These are phyloP conservation scores for Macrosoma leucophasiata DNA, from an alignment of 2,888 invertebrate genomes.

Conservation along the genomic window DNA sequence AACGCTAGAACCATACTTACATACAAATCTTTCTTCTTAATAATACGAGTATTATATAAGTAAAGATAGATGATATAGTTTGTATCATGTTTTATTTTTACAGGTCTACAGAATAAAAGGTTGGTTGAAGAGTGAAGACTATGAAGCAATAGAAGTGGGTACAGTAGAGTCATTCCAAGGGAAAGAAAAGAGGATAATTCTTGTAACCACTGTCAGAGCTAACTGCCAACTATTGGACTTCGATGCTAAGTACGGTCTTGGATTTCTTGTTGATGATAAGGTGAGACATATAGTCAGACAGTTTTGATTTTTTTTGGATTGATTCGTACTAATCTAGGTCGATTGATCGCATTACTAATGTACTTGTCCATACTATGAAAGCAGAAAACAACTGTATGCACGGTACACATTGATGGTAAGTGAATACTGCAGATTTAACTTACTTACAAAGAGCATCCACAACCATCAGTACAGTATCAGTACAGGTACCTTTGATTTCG, in stretches of 20 bases:
- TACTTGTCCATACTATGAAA: too few relatives aligned
- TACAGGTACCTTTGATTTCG: too few relatives aligned
- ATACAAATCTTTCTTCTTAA: neutral
- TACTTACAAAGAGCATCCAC: too few relatives aligned
- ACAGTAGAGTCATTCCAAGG: conserved; percentile 94
- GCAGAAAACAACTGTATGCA: too few relatives aligned
- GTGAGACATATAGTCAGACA: conserved; percentile 28
- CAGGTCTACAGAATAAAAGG: conserved; percentile 67
- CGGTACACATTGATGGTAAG: too few relatives aligned
- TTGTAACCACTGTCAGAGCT: conserved; percentile 88
- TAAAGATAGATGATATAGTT: neutral
- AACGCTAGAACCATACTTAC: too few relatives aligned
- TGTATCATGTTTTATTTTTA: neutral
- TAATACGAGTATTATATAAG: neutral
- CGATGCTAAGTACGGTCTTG: conserved; percentile 72
- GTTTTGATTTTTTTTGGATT: too few relatives aligned
- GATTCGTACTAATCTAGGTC: too few relatives aligned
- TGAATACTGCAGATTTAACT: too few relatives aligned
- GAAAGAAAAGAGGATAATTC: conserved; percentile 86
- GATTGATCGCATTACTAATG: too few relatives aligned
- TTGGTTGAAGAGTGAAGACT: conserved; percentile 42
- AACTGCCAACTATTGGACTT: conserved; percentile 56
- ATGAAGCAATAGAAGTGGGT: conserved; percentile 78
- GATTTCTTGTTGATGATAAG: conserved; percentile 71
- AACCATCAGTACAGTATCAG: too few relatives aligned